These are phyloP conservation scores for Orchesella cincta DNA, from an alignment of 1,140 invertebrate species.

Conservation along the genomic window DNA sequence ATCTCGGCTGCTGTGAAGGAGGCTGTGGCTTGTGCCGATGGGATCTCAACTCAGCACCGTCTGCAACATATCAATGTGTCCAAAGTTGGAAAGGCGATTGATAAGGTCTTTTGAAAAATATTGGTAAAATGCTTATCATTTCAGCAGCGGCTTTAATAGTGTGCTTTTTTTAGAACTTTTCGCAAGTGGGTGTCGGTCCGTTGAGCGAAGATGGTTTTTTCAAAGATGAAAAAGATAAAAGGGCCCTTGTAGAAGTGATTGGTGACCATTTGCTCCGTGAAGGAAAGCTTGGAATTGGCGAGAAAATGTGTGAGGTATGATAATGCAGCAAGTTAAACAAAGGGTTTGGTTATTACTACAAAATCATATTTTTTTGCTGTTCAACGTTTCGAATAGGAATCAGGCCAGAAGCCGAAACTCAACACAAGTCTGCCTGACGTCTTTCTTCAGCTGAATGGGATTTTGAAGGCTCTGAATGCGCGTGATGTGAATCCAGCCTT, in stretches of 20 bases:
- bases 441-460: slow-evolving; percentile 80
- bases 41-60: no score
- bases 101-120: no score
- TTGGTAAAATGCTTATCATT: no score
- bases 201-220: slow-evolving; percentile 85
- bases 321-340: not conserved
- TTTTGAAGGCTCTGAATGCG: slow-evolving; percentile 76
- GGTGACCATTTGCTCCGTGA: slow-evolving; percentile 94
- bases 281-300: slow-evolving; percentile 85
- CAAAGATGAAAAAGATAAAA: slow-evolving; percentile 72
- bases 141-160: not conserved
- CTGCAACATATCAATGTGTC: no score
- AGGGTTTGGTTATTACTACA: not conserved
- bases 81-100: no score
- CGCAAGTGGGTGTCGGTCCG: slow-evolving; percentile 84
- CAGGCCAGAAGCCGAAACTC: slow-evolving; percentile 69
- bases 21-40: no score
- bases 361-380: not conserved
- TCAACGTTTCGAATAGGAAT: slow-evolving; percentile 62
- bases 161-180: slow-evolving; percentile 70
- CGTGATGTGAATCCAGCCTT: slow-evolving; percentile 78
- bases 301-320: slow-evolving; percentile 69
- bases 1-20: no score
- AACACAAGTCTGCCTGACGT: slow-evolving; percentile 78
- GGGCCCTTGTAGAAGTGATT: slow-evolving; percentile 93